Conservation (phyloP, 2,888 invertebrate species). For the Xanthorhoe designata region DNA sequence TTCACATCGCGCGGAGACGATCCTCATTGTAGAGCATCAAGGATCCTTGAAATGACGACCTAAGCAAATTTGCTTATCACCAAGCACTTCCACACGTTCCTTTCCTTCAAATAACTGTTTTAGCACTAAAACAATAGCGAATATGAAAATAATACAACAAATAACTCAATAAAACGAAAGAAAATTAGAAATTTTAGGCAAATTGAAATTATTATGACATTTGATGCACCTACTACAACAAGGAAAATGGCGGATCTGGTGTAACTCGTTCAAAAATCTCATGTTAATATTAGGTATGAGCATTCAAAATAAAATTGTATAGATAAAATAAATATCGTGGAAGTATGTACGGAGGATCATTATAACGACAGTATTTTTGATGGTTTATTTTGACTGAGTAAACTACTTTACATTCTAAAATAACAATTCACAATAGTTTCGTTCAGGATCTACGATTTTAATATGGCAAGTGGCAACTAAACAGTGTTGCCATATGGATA, state of each 20-base stretch:
- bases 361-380: no score
- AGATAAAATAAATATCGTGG: no score
- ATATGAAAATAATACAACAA: constrained; percentile 60
- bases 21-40: constrained; percentile 78
- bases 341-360: no score
- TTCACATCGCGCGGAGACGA: constrained; percentile 77
- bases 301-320: no score
- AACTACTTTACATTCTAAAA: no score
- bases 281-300: not conserved
- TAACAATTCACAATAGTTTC: no score
- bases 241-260: constrained; percentile 80
- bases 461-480: no score
- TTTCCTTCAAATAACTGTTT: constrained; percentile 56
- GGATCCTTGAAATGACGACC: constrained; percentile 79
- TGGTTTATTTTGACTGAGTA: no score
- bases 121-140: constrained; percentile 55
- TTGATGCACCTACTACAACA: constrained; percentile 85
- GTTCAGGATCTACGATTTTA: no score
- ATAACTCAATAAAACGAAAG: constrained; percentile 75
- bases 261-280: constrained; percentile 48
- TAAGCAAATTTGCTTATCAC: constrained; percentile 63
- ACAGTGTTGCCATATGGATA: no score
- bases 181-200: constrained; percentile 74
- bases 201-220: constrained; percentile 85
- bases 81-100: constrained; percentile 50